Conservation (phyloP, 2,113 vertebrate species). For the Kryptolebias marmoratus region DNA sequence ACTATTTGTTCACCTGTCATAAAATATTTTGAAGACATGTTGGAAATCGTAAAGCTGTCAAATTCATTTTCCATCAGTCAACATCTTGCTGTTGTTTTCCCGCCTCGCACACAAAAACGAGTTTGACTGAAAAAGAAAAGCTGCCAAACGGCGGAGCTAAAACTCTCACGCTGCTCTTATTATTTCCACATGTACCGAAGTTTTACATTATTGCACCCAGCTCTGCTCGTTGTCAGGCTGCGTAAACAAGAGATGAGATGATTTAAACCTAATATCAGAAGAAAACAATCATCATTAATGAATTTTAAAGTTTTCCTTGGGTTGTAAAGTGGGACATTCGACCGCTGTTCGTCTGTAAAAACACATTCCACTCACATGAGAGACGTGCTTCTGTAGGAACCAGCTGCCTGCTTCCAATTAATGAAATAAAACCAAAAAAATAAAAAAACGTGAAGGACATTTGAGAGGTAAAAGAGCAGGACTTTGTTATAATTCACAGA, state of each 20-base stretch:
- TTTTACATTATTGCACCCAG: neutral
- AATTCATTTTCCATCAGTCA: neutral
- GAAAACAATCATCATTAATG: neutral
- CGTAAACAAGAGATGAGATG: neutral
- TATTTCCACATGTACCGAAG: conserved; percentile 3
- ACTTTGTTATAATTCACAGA: neutral
- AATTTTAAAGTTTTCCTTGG: neutral
- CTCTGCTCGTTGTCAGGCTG: neutral
- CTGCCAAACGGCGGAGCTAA: neutral
- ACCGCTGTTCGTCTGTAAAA: neutral
- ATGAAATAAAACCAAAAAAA: neutral
- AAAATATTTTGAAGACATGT: too few relatives aligned
- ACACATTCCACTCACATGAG: conserved; percentile 17
- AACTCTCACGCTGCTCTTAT: conserved; percentile 5
- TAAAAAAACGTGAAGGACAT: neutral
- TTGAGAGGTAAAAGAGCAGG: neutral
- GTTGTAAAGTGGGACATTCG: neutral
- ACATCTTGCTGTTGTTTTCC: neutral
- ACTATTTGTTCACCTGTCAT: too few relatives aligned
- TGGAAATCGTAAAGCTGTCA: too few relatives aligned
- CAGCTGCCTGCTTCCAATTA: neutral
- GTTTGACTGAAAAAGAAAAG: neutral
- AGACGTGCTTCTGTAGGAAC: neutral
- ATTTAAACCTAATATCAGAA: neutral
- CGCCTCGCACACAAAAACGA: neutral